A percentile compares a stretch with the other conserved stretches of the same genome.
Conservation (phyloP, 37 sponge, comb jelly and placozoan genomes). For the Aphrocallistes beatrix region DNA sequence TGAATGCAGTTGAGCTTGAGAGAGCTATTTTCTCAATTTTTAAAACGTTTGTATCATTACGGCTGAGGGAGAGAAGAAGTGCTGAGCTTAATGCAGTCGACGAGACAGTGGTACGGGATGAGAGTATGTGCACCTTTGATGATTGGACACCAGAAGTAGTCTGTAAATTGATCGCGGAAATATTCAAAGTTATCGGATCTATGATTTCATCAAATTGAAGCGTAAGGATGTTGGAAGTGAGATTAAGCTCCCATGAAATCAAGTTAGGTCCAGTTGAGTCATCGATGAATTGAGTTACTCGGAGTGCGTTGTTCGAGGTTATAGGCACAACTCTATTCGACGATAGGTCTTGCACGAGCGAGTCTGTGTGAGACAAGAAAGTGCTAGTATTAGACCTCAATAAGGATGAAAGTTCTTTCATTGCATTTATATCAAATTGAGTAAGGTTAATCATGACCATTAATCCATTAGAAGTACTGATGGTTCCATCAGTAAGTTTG, state of each 20-base stretch:
- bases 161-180: slow-evolving; percentile 59
- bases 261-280: slow-evolving; percentile 47
- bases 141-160: background rate
- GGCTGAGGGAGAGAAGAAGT: slow-evolving; percentile 33
- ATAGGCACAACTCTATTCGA: slow-evolving; percentile 43
- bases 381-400: slow-evolving; percentile 32
- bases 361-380: slow-evolving; percentile 29
- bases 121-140: background rate
- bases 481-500: slow-evolving; percentile 56
- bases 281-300: slow-evolving; percentile 36
- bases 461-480: slow-evolving; percentile 31
- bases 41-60: slow-evolving; percentile 60
- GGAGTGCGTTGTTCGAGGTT: slow-evolving; percentile 22
- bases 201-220: slow-evolving; percentile 84
- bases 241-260: slow-evolving; percentile 46
- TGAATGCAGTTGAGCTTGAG: slow-evolving; percentile 30
- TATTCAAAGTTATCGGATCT: slow-evolving; percentile 37
- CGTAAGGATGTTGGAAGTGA: slow-evolving; percentile 52
- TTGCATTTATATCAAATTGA: slow-evolving; percentile 53
- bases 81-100: slow-evolving; percentile 23
- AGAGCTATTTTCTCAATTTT: slow-evolving; percentile 46
- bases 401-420: slow-evolving; percentile 47
- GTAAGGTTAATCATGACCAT: slow-evolving; percentile 37
- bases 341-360: slow-evolving; percentile 48
- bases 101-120: slow-evolving; percentile 32